Evolutionary conservation across 2,888 invertebrate genomes (phyloP).

Genomic region (Ornithoptera alexandrae): DNA sequence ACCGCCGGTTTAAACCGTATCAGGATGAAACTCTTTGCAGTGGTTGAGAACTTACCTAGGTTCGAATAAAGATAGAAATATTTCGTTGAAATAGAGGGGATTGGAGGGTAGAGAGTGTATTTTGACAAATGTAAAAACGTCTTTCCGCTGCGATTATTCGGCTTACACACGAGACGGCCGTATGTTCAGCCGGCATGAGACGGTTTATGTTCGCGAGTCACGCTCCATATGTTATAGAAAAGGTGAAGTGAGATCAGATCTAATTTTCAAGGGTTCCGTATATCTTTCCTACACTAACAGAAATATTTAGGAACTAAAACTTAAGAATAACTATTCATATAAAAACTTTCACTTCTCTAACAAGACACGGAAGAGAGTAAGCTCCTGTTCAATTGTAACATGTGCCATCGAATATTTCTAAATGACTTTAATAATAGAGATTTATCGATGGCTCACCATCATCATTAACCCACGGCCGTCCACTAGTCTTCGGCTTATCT

Average conservation of each 20-base stretch:
- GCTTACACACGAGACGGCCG: conserved; percentile 45
- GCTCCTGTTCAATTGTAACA: too few species aligned
- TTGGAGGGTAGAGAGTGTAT: background rate
- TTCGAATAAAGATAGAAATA: conserved; percentile 6
- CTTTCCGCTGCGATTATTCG: conserved; percentile 33
- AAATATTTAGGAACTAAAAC: too few species aligned
- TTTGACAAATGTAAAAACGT: conserved; percentile 32
- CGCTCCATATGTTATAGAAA: conserved; percentile 37
- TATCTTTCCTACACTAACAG: background rate
- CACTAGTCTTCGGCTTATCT: conserved; percentile 11
- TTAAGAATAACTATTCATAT: too few species aligned
- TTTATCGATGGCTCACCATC: too few species aligned
- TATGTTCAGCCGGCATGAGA: conserved; percentile 54
- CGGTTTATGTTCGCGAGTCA: conserved; percentile 55
- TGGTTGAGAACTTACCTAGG: background rate
- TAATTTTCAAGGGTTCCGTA: conserved; percentile 10
- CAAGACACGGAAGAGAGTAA: too few species aligned
- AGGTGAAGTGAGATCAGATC: background rate
- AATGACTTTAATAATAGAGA: too few species aligned
- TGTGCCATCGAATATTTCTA: too few species aligned
- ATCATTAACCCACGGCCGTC: too few species aligned
- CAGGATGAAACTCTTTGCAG: background rate
- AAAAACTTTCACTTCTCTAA: too few species aligned
- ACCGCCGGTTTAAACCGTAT: background rate
- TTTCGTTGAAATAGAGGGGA: background rate